Evolutionary conservation across 37 sponge, comb jelly and placozoan genomes (phyloP).

Genomic region (Dysidea cf. avara): DNA sequence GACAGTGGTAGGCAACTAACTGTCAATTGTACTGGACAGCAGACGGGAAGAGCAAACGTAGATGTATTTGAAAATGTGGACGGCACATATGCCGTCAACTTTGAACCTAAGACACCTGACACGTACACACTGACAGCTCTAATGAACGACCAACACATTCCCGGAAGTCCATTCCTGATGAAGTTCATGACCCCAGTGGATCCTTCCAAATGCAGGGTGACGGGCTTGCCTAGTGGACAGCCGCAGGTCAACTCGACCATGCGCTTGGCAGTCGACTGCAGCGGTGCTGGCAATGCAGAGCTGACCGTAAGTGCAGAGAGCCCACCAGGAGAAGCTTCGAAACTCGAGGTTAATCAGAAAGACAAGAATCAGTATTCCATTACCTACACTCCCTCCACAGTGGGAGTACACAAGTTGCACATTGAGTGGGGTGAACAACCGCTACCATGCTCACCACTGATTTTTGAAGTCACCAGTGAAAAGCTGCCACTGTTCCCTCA

Average conservation of each 20-base stretch:
- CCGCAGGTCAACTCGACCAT: slow-evolving; percentile 24
- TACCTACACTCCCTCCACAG: slow-evolving; percentile 53
- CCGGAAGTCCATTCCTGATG: slow-evolving; percentile 49
- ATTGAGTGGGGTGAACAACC: slow-evolving; percentile 42
- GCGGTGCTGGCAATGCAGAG: slow-evolving; percentile 67
- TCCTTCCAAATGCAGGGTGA: slow-evolving; percentile 51
- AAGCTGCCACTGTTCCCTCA: slow-evolving; percentile 23
- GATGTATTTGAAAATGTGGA: not conserved
- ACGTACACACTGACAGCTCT: slow-evolving; percentile 44
- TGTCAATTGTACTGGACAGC: slow-evolving; percentile 45
- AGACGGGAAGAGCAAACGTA: slow-evolving; percentile 15
- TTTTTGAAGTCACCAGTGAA: slow-evolving; percentile 40
- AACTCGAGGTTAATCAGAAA: slow-evolving; percentile 15
- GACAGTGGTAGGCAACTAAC: slow-evolving; percentile 15
- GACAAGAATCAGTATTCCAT: slow-evolving; percentile 41
- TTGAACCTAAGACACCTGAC: slow-evolving; percentile 60
- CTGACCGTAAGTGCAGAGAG: slow-evolving; percentile 51
- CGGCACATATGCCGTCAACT: slow-evolving; percentile 18
- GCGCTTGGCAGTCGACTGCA: slow-evolving; percentile 50
- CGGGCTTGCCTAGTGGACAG: not conserved
- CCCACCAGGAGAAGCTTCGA: slow-evolving; percentile 43
- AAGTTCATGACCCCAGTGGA: slow-evolving; percentile 30
- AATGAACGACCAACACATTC: slow-evolving; percentile 28
- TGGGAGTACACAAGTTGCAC: slow-evolving; percentile 56
- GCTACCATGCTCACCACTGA: slow-evolving; percentile 60